These are phyloP conservation scores for Meteorus colon DNA, from an alignment of 2,888 invertebrate species.

Conservation along the genomic window DNA sequence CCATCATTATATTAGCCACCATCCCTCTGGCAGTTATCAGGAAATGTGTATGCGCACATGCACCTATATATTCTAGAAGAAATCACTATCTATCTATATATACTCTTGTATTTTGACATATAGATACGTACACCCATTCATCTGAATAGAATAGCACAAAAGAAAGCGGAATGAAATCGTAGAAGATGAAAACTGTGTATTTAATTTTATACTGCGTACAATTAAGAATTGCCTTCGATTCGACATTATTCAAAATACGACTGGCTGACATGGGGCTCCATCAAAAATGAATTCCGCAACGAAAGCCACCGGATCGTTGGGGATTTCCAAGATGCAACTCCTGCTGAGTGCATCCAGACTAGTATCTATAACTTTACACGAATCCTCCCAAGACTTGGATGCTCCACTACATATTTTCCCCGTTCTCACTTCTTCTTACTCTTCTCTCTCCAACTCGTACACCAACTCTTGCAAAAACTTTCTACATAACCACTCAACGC, in stretches of 20 bases:
- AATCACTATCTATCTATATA: conserved; percentile 38
- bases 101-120: background rate
- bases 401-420: no score
- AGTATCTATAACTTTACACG: conserved; percentile 62
- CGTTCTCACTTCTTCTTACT: no score
- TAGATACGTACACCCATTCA: background rate
- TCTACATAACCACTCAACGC: no score
- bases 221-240: background rate
- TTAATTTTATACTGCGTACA: conserved; percentile 27
- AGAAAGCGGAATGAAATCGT: background rate
- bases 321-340: conserved; percentile 70
- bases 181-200: no score
- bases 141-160: background rate
- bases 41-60: conserved; percentile 44
- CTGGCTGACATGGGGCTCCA: conserved; percentile 69
- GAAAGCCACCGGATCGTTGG: conserved; percentile 71
- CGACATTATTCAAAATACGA: background rate
- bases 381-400: background rate
- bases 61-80: conserved; percentile 30
- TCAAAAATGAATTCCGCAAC: conserved; percentile 76
- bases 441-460: no score
- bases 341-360: conserved; percentile 42
- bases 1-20: conserved; percentile 74
- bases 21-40: conserved; percentile 65
- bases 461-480: no score